phyloP scores from a whole-genome alignment of 2,797 vertebrate genomes.

The Rachycentron canadum region DNA sequence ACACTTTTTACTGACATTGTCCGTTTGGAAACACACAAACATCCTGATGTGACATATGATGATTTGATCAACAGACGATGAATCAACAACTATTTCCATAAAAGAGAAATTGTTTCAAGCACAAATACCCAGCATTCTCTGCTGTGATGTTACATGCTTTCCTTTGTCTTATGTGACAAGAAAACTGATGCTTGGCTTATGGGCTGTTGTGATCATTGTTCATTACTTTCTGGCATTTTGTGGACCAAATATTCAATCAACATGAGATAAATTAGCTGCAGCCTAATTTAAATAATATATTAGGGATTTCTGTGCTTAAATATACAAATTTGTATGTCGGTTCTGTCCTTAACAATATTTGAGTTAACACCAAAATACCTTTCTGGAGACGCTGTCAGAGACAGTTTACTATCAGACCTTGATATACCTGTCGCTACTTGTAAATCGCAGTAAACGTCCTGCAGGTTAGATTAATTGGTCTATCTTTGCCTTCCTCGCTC shows the following conservation, averaged over 20 bases:
- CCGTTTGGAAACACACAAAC: not conserved
- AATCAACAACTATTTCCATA: not conserved
- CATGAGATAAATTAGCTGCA: not conserved
- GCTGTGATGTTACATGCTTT: too few species aligned
- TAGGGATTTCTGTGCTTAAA: not conserved
- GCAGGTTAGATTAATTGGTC: slow-evolving; percentile 33
- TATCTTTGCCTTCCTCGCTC: slow-evolving; percentile 20
- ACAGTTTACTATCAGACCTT: not conserved
- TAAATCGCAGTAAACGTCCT: slow-evolving; percentile 6
- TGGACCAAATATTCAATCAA: not conserved
- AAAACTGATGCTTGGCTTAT: not conserved
- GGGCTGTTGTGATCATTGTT: too few species aligned
- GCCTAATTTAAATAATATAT: not conserved
- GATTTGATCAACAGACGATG: not conserved
- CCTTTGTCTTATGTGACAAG: too few species aligned
- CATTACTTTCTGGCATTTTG: not conserved
- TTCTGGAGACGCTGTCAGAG: not conserved
- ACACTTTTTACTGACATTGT: not conserved
- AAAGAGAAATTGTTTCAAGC: too few species aligned
- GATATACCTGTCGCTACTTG: slow-evolving; percentile 17
- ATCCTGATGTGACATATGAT: not conserved
- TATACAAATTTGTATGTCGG: not conserved
- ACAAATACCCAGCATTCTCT: not conserved
- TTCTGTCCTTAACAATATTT: not conserved
- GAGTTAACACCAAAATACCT: not conserved